These are phyloP conservation scores for Parthenolecanium corni DNA, from an alignment of 2,888 invertebrate species.

Conservation along the genomic window DNA sequence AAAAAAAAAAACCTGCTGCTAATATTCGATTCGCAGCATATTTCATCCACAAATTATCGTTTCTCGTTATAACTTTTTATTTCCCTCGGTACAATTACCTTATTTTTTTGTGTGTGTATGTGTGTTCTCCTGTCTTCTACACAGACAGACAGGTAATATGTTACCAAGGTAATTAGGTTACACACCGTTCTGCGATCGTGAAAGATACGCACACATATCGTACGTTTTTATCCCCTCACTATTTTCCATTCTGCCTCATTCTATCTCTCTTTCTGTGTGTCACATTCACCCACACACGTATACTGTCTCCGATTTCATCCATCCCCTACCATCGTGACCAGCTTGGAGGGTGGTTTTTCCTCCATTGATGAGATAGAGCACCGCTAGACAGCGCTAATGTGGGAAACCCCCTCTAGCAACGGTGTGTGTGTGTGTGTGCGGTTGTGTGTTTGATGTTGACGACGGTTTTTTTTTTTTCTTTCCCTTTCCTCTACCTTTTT, in stretches of 20 bases:
- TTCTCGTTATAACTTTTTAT: slow-evolving; percentile 4
- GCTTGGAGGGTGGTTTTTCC: neutral
- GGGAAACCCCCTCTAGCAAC: slow-evolving; percentile 18
- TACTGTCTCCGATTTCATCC: too few relatives aligned
- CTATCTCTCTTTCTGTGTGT: neutral
- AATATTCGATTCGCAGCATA: too few relatives aligned
- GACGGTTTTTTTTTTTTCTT: too few relatives aligned
- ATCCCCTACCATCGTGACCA: too few relatives aligned
- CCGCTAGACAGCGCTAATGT: slow-evolving; percentile 10
- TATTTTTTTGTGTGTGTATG: too few relatives aligned
- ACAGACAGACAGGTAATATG: slow-evolving; percentile 2
- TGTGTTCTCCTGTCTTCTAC: too few relatives aligned
- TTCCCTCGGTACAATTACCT: slow-evolving; percentile 8
- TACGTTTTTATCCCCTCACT: neutral
- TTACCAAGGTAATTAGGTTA: slow-evolving; percentile 13
- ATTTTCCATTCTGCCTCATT: too few relatives aligned
- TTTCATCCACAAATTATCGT: neutral
- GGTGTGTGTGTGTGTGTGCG: slow-evolving; percentile 10
- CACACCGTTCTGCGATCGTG: neutral
- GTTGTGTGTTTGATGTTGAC: too few relatives aligned
- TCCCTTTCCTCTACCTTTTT: too few relatives aligned
- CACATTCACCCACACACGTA: neutral
- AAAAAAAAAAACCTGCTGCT: neutral
- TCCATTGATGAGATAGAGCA: neutral
- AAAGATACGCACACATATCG: neutral